phyloP scores from a whole-genome alignment of 2,113 vertebrate genomes.

The Pluvianellus socialis region DNA sequence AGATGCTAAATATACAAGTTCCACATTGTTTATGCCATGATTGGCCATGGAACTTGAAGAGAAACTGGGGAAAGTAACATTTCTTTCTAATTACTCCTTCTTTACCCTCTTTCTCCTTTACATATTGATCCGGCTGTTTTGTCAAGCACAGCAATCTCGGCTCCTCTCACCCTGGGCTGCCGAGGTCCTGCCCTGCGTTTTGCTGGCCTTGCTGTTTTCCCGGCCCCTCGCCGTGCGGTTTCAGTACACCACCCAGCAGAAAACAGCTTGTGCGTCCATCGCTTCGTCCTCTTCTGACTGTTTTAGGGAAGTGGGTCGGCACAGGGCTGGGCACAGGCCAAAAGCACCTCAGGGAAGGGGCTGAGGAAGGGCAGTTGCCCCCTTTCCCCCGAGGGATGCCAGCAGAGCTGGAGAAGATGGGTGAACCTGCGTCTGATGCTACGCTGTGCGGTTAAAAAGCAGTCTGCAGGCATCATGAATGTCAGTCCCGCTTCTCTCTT shows the following conservation, averaged over 20 bases:
- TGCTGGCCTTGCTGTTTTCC: conserved; percentile 31
- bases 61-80: not conserved
- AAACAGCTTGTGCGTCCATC: rapidly evolving
- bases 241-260: not conserved
- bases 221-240: rapidly evolving
- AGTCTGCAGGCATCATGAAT: not conserved
- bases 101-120: conserved; percentile 23
- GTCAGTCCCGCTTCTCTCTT: not conserved
- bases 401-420: not conserved
- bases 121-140: not conserved
- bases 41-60: not conserved
- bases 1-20: not conserved
- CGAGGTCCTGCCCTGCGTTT: conserved; percentile 15
- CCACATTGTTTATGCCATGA: not conserved
- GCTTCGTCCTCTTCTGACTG: not conserved
- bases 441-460: rapidly evolving
- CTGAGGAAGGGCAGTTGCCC: not conserved
- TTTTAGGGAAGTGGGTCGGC: not conserved
- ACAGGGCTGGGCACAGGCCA: rapidly evolving
- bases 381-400: rapidly evolving
- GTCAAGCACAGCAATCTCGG: not conserved
- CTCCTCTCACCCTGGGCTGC: not conserved
- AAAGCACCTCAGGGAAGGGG: rapidly evolving
- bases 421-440: not conserved
- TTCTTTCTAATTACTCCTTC: not conserved